Evolutionary conservation across 2,113 vertebrate genomes (phyloP).

Genomic region (Aptenodytes patagonicus): DNA sequence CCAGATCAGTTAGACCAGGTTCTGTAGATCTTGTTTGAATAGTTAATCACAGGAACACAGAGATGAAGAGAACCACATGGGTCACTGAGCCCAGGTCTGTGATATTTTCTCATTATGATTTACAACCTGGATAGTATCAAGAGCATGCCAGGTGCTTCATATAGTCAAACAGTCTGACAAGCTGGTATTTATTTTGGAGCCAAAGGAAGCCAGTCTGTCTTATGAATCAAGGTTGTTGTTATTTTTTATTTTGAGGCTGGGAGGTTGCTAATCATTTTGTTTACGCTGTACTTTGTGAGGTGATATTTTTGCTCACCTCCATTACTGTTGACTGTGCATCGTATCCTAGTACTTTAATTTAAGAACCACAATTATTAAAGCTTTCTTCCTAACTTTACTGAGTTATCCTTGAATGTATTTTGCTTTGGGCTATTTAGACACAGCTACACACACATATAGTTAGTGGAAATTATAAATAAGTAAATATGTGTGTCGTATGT

Average conservation of each 20-base stretch:
- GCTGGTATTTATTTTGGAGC: slow-evolving; percentile 43
- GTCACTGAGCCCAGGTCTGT: slow-evolving; percentile 21
- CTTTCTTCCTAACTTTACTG: background rate
- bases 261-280: background rate
- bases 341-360: background rate
- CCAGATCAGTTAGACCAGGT: slow-evolving; percentile 11
- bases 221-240: background rate
- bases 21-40: slow-evolving; percentile 38
- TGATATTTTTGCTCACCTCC: background rate
- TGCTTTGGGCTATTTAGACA: background rate
- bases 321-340: background rate
- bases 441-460: background rate
- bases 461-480: background rate
- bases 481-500: background rate
- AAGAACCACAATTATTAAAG: background rate
- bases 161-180: slow-evolving; percentile 22
- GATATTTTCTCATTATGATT: slow-evolving; percentile 52
- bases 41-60: slow-evolving; percentile 53
- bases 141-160: slow-evolving; percentile 21
- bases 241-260: slow-evolving; percentile 7
- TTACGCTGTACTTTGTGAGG: background rate
- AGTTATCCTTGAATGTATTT: background rate
- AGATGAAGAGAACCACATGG: slow-evolving; percentile 57
- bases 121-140: slow-evolving; percentile 46
- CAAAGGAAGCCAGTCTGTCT: background rate